Base-by-base conservation (phyloP, 2,113 vertebrate species). In the Acanthochromis polyacanthus region DNA sequence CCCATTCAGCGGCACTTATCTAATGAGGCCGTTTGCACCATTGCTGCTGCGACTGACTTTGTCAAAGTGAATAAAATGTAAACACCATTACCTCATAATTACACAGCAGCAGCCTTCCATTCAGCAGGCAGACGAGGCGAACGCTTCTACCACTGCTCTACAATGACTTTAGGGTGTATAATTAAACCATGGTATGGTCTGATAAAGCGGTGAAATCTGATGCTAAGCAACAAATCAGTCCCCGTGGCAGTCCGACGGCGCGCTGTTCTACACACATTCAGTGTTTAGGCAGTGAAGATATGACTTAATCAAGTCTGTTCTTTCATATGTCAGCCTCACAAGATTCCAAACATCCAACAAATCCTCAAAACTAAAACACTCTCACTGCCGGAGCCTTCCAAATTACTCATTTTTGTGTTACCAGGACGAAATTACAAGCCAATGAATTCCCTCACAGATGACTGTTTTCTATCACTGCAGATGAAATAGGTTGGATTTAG, bases 41-140 rank as follows among this genome's bases (percentile, higher is more conserved):
- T 11, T 22, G 5, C 17, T 45, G 10, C 5, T 22, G 28, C 20
- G 17, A 22, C 32, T 45, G 15, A 62, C 23, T 12, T n/a, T 72
- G 11, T 51, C 16, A 3, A 30, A 58, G 32, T 45, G 48, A 72
- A 56, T n/a, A 66, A 53, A 23, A 15, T n/a, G 40, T 19, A 32
- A 78, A 12, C 63, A 45, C 14, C 25, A 66, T 22, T 66, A 25
- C 22, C n/a, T 77, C 19, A 9, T 61, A 64, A 58, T 72, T 23
- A 25, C 62, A 23, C 4, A 2, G n/a, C 23, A 45, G n/a, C n/a
- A 32, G 61, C 11, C 19, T 50, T 4, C 40, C 40, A 19, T 67
- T 78, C 56, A 38, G 4, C 0, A n/a, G 56, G 5, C 43, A 53
- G 23, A 40, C 1, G 4, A 40, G 4, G 17, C n/a, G 36, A 40